Evolutionary conservation across 2,888 invertebrate genomes (phyloP).

Genomic region (Callimorpha dominula): DNA sequence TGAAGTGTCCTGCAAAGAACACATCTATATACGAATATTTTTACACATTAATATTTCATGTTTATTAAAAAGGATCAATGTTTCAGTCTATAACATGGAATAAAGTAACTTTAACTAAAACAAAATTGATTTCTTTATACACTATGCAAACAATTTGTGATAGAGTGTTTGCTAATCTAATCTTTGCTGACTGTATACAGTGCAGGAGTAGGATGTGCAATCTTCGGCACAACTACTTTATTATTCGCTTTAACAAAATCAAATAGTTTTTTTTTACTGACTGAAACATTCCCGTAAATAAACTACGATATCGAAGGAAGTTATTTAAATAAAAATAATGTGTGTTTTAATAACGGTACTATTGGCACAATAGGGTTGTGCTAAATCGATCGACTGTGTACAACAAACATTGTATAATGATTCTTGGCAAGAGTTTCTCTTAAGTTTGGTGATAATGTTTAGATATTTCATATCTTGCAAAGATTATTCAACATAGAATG

Average conservation of each 20-base stretch:
- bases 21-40: conserved; percentile 10
- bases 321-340: neutral
- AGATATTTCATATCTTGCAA: neutral
- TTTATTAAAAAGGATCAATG: conserved; percentile 1
- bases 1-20: conserved; percentile 13
- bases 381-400: neutral
- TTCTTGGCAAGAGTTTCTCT: neutral
- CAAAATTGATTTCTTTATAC: neutral
- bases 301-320: neutral
- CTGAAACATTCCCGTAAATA: neutral
- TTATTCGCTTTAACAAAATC: neutral
- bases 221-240: neutral
- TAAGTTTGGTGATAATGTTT: neutral
- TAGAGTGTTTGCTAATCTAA: neutral
- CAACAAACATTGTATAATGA: neutral
- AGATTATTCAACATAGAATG: too few relatives aligned
- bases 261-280: neutral
- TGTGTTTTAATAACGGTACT: neutral
- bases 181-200: neutral
- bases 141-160: neutral
- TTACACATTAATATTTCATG: conserved; percentile 1
- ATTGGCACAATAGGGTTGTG: neutral
- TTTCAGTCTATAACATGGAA: neutral
- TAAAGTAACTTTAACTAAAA: neutral
- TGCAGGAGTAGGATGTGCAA: too few relatives aligned